Evolutionary conservation across 2,888 invertebrate species (phyloP), one percentile per base, ranked within the genome.

Genomic region (Meiosimyza decipiens): DNA sequence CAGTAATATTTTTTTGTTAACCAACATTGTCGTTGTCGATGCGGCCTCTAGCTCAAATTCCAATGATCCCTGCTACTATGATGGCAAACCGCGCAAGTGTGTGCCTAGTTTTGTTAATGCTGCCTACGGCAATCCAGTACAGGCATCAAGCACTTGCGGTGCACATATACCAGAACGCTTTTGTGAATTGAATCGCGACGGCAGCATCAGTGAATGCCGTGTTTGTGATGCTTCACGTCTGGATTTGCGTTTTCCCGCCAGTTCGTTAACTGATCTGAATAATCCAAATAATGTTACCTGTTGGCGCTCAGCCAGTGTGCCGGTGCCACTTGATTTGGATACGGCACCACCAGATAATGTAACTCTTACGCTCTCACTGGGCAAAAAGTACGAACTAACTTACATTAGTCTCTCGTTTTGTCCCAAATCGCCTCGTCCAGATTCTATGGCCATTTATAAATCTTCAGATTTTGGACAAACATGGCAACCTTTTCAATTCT

Each of bases 401-500:
- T 99, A 99, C 88, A 95, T 99, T 70, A 97, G 96, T 84, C 89
- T 99, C 71, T 96, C 97, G 84, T 97, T 98, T 88, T 99, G 99
- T 86, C 96, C 97, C 33, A 91, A 91, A 75, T 94, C 96, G 0
- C 94, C 95, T 1, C 93, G 97, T 74, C 98, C 99, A 3, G 99
- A 99, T 85, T 98, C 98, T 0, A 94, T 99, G 83, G 98, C 98
- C 63, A 95, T 99, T 78, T 98, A 94, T 89, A 99, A 99, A 88
- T 97, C 96, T 84, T 95, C 95, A 88, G 99, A 99, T 88, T 96
- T 95, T 86, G 98, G 99, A 0, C 93, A 94, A 83, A 95, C 96
- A 40, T 99, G 99, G 99, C 96, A 97, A 83, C 97, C 99, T 40
- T 98, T 99, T 88, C 99, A 99, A 89, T 99, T 96, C 88, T 99